Base-by-base conservation (phyloP, 2,113 vertebrate species). In the Chaetodon trifascialis region DNA sequence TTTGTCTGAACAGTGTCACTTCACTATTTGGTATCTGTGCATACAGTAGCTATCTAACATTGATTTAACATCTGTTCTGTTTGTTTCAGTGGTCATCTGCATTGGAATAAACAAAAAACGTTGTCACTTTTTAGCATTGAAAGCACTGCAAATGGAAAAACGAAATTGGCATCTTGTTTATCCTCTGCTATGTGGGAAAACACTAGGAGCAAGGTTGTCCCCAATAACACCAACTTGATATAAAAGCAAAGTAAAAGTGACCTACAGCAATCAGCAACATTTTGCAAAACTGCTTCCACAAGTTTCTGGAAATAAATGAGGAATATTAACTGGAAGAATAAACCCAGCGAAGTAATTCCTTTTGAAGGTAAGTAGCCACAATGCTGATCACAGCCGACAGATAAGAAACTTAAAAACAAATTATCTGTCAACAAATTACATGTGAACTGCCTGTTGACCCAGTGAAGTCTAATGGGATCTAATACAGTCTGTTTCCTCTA, bases 401-500 rank as follows among this genome's bases (percentile, higher is more conserved):
- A 74, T 4, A 14, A 71, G 62, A 78, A 77, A 84, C 58, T 47
- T 46, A 23, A 79, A 77, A 81, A 85, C 64, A 78, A 78, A 86
- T 81, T 1, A 79, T 79, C 49, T 54, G 83, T 73, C 78, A 81
- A 65, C 47, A 70, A 62, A 83, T 76, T 25, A 74, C 58, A 83
- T 47, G 49, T 15, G 66, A 88, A 47, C 69, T 73, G 56, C 64
- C 60, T 63, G 73, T 30, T 82, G 73, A 81, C 64, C 72, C 71
- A 12, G 34, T 55, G 25, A 75, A 46, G 67, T 71, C 73, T 66
- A 76, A 88, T 68, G n/a, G 47, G 68, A 80, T 88, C 64, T 76
- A 74, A 86, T 71, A 11, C 54, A 82, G 77, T 72, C 78, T 80
- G 80, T 66, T 74, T 86, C 88, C 91, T 92, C 68, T 93, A 88